These are phyloP conservation scores for Ctenodactylus gundi DNA, from an alignment of 2,113 vertebrate genomes.

Conservation along the genomic window DNA sequence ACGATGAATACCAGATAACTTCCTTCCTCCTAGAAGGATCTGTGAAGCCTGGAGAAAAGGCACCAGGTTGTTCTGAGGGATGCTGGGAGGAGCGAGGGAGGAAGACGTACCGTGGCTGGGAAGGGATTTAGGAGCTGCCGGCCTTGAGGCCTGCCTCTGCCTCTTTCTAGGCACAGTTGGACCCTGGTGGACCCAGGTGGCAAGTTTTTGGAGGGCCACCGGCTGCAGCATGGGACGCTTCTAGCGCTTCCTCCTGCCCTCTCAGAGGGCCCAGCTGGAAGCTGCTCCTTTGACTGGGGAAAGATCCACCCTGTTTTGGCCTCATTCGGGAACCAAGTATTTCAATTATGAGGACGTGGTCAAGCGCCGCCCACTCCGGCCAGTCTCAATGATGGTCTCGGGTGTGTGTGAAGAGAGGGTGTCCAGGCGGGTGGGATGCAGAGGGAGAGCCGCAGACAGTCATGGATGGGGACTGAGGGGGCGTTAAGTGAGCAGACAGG, in stretches of 20 bases:
- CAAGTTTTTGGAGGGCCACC: background rate
- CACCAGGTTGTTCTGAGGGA: background rate
- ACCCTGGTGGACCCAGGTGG: background rate
- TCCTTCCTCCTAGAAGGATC: background rate
- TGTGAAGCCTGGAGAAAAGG: background rate
- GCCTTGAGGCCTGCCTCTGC: background rate
- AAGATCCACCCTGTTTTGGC: constrained; percentile 46
- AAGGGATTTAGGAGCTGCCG: background rate
- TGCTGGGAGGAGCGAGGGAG: background rate
- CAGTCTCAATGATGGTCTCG: background rate
- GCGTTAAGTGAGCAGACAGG: constrained; percentile 48
- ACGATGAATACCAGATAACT: background rate
- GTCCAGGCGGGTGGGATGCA: background rate
- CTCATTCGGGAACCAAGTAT: constrained; percentile 61
- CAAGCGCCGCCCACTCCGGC: constrained; percentile 41
- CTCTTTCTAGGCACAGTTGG: background rate
- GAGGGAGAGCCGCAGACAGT: constrained; percentile 46
- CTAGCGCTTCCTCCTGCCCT: background rate
- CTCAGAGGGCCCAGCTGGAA: background rate
- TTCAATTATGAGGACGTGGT: constrained; percentile 72
- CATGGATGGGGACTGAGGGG: background rate
- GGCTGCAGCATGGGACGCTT: background rate
- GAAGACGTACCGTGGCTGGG: background rate
- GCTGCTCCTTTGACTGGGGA: constrained; percentile 47
- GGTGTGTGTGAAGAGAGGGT: background rate